Percentiles rank a stretch among this genome's conserved stretches.
phyloP scores from a whole-genome alignment of 2,797 vertebrate genomes.

The Muscicapa striata region DNA sequence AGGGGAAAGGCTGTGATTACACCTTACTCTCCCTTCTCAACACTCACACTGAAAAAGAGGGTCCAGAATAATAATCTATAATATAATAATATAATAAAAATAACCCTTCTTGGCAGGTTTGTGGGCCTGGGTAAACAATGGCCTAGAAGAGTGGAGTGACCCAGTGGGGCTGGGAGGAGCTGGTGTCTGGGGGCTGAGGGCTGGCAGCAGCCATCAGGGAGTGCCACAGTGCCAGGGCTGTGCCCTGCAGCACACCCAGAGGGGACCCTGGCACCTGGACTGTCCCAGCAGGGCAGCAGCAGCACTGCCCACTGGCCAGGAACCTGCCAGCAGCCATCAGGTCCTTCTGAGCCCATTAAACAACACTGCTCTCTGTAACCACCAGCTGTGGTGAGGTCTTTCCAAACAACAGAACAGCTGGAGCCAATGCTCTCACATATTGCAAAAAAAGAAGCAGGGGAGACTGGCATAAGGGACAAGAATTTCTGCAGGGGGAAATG shows the following conservation, averaged over 20 bases:
- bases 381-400: not conserved
- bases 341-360: not conserved
- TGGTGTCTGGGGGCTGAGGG: accelerated
- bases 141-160: not conserved
- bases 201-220: accelerated
- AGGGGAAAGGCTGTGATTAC: not conserved
- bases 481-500: not conserved
- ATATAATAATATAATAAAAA: no score
- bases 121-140: accelerated
- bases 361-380: not conserved
- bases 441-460: not conserved
- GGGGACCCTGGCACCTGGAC: accelerated
- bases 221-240: accelerated
- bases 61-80: not conserved
- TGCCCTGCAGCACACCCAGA: not conserved
- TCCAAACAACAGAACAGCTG: not conserved
- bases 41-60: not conserved
- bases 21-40: not conserved
- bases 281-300: not conserved
- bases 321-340: not conserved
- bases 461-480: not conserved
- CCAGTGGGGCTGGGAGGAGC: not conserved
- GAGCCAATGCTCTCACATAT: not conserved
- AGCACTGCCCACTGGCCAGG: not conserved
- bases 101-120: not conserved